Percentiles rank a stretch among this genome's conserved stretches.
Conservation (phyloP, 2,113 vertebrate species). For the Geothlypis trichas region DNA sequence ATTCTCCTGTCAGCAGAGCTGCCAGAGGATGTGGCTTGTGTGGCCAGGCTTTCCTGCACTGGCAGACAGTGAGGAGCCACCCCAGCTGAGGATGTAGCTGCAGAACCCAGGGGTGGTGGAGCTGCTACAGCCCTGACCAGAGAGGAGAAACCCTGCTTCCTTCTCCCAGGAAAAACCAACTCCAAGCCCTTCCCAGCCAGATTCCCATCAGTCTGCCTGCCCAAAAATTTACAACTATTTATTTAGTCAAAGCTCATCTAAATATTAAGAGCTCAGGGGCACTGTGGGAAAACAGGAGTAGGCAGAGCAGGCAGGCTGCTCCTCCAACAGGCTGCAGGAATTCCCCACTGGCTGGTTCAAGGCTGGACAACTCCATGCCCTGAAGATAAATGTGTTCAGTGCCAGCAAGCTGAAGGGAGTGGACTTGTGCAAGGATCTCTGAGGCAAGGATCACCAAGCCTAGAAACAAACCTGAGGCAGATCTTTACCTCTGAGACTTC, state of each 20-base stretch:
- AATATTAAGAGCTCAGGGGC: neutral
- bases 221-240: neutral
- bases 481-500: neutral
- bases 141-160: neutral
- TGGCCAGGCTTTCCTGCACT: neutral
- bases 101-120: accelerated
- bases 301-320: neutral
- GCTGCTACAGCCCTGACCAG: neutral
- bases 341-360: neutral
- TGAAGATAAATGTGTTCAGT: neutral
- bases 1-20: neutral
- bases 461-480: neutral
- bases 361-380: neutral
- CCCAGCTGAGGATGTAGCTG: neutral
- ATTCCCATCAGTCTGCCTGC: neutral
- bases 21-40: constrained; percentile 12
- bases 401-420: neutral
- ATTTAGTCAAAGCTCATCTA: neutral
- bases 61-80: neutral
- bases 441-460: neutral
- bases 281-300: neutral
- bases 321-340: neutral
- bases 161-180: neutral
- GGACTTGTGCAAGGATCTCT: neutral
- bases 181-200: neutral